Conservation (phyloP, 2,888 invertebrate species). For the Nebria brevicollis region DNA sequence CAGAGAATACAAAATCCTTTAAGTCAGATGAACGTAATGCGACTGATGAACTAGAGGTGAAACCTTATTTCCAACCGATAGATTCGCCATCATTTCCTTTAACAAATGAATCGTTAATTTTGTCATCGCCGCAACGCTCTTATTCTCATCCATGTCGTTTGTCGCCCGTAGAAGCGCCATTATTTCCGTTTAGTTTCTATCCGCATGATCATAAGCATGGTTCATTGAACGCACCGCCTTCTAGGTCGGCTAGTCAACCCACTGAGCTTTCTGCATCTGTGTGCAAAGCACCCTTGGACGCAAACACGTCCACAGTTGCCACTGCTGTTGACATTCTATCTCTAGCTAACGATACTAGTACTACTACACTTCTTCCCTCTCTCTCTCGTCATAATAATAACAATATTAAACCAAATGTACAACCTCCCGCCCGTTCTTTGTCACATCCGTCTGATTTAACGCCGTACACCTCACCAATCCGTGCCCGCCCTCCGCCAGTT, state of each 20-base stretch:
- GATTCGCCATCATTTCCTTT: conserved; percentile 35
- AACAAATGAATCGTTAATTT: conserved; percentile 17
- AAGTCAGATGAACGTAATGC: conserved; percentile 25
- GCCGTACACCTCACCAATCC: conserved; percentile 20
- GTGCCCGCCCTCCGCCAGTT: conserved; percentile 33
- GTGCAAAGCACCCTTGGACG: conserved; percentile 58
- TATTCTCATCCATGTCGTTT: conserved; percentile 49
- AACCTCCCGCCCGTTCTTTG: conserved; percentile 31
- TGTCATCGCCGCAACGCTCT: conserved; percentile 19
- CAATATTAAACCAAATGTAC: conserved; percentile 12
- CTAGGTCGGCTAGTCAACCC: conserved; percentile 49
- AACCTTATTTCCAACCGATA: conserved; percentile 39
- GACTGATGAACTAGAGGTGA: conserved; percentile 27
- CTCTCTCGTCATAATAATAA: not conserved
- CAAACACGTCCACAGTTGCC: conserved; percentile 10
- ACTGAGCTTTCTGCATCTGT: conserved; percentile 56
- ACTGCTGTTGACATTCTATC: conserved; percentile 26
- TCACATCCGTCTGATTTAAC: conserved; percentile 33
- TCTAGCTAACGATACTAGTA: conserved; percentile 7
- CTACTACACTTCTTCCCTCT: not conserved
- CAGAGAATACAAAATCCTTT: conserved; percentile 47
- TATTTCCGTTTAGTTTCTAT: conserved; percentile 57
- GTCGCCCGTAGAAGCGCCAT: conserved; percentile 54
- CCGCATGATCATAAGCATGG: conserved; percentile 52
- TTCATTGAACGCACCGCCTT: conserved; percentile 39